Evolutionary conservation across 2,113 vertebrate genomes (phyloP).

Genomic region (Ursus arctos): DNA sequence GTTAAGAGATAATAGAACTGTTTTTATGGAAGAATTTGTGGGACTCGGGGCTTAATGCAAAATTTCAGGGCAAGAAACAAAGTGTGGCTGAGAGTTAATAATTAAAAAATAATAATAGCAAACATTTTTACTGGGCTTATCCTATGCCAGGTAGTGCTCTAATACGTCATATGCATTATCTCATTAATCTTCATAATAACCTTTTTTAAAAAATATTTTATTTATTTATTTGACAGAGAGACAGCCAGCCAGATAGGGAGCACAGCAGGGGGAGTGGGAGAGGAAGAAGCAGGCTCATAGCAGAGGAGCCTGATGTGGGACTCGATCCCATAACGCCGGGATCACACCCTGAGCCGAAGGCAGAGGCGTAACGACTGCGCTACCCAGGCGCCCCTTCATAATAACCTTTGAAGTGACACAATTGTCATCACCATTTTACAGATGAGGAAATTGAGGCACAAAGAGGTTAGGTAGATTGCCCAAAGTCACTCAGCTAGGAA

Average conservation of each 20-base stretch:
- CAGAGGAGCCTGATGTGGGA: no score
- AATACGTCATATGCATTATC: neutral
- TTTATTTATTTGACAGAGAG: no score
- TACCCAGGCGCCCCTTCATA: neutral
- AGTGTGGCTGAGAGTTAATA: neutral
- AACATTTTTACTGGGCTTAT: neutral
- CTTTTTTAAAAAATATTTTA: neutral
- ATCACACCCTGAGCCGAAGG: no score
- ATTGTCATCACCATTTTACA: neutral
- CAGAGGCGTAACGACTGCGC: no score
- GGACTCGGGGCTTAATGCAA: neutral
- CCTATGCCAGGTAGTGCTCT: neutral
- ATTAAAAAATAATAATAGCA: neutral
- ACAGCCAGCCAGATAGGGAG: no score
- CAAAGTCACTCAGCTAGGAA: neutral
- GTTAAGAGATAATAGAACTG: neutral
- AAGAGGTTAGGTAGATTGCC: neutral
- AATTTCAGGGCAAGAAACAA: neutral
- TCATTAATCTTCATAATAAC: neutral
- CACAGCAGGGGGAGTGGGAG: no score
- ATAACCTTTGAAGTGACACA: neutral
- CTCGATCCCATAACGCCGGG: no score
- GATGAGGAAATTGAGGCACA: neutral
- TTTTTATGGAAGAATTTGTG: constrained; percentile 4
- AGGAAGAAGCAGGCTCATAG: no score